These are phyloP conservation scores for cattle (Bos taurus) DNA, from an alignment of 2,113 vertebrate species.

Conservation along the genomic window ARS-UCD2.0 NC_037336.1:11620501-11621000, in stretches of 20 bases:
- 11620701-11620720: not conserved
- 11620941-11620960: not conserved
- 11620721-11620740: not conserved
- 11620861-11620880: not conserved
- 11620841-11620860: not conserved
- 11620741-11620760: not conserved
- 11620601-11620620: not conserved
- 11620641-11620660: not conserved
- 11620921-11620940: not conserved
- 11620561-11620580: not conserved
- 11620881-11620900: not conserved
- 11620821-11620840: not conserved
- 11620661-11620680: not conserved
- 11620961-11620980: not conserved
- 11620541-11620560: not conserved
- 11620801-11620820: not conserved
- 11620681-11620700: not conserved
- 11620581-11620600: not conserved
- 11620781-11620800: not conserved
- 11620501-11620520: not conserved
- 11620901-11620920: too few species aligned
- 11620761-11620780: not conserved
- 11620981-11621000: not conserved
- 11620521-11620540: not conserved
- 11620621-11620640: not conserved